phyloP scores from a whole-genome alignment of 2,888 invertebrate species.

The Chymomyza fuscimana region DNA sequence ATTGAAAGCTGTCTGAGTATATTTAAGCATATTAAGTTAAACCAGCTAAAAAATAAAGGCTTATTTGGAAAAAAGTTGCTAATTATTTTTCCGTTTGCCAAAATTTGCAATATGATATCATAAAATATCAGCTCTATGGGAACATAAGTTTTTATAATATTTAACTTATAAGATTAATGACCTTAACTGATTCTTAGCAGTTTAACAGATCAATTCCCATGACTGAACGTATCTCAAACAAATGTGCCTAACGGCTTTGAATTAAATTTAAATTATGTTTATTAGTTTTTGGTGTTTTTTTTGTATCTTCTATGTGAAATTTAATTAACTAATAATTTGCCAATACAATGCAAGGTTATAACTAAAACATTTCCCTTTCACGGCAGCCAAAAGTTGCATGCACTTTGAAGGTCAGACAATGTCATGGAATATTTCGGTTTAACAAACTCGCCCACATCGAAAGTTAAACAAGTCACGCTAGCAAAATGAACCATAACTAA shows the following conservation, averaged over 20 bases:
- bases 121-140: neutral
- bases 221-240: neutral
- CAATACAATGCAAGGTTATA: neutral
- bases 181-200: neutral
- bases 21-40: neutral
- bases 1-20: neutral
- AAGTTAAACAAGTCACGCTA: neutral
- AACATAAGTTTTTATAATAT: neutral
- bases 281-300: neutral
- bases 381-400: neutral
- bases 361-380: neutral
- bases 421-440: neutral
- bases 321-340: neutral
- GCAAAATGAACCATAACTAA: neutral
- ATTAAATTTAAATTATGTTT: neutral
- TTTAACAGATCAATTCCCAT: no score
- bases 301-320: neutral
- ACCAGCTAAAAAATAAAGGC: neutral
- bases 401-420: neutral
- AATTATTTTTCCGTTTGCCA: neutral
- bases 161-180: neutral
- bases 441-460: neutral
- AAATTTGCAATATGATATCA: neutral
- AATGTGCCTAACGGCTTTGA: neutral
- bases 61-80: neutral